Base-by-base conservation (phyloP, 2,113 vertebrate genomes). In the Meriones unguiculatus region DNA sequence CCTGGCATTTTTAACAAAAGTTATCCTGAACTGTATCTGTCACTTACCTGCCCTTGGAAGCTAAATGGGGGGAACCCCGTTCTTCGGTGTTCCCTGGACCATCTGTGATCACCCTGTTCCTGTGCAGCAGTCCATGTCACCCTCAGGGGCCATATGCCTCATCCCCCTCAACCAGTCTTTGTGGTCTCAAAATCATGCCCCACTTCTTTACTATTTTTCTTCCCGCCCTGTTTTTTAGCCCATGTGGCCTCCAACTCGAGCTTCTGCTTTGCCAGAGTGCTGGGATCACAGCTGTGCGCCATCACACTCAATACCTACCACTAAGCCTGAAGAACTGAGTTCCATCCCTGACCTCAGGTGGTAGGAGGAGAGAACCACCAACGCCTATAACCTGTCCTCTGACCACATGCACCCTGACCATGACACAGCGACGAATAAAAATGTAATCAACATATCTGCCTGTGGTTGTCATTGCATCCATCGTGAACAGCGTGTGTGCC, bases 161-260 rank as follows among this genome's bases (percentile, higher is more conserved):
- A 41, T 12, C 78, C 30, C 25, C 12, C 10, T 18, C 46, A 4
- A 24, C 14, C 70, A 10, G 62, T 70, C 70, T 87, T 59, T 73
- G 14, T 67, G n/a, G 46, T 41, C 65, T 92, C 80, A 80, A 32
- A 86, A 82, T 11, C 12, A 52, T 24, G 65, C 50, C 77, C 38
- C 52, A 13, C 24, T 12, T 86, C 73, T 82, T 52, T 24, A 54
- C 46, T 70, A 30, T 64, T 65, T 84, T 82, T 65, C 57, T 70
- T 24, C 2, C 18, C 0, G 0, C 1, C 13, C 10, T 64, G 9
- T 1, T 64, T 10, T 32, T 24, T 50, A 17, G 28, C 57, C 28
- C 38, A 65, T 14, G 6, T 50, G 7, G 73, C 13, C 57, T 62
- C 64, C 28, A 35, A 64, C 38, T 75, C 46, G 7, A 35, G 38